phyloP scores from a whole-genome alignment of 2,113 vertebrate species.

The Alosa alosa region DNA sequence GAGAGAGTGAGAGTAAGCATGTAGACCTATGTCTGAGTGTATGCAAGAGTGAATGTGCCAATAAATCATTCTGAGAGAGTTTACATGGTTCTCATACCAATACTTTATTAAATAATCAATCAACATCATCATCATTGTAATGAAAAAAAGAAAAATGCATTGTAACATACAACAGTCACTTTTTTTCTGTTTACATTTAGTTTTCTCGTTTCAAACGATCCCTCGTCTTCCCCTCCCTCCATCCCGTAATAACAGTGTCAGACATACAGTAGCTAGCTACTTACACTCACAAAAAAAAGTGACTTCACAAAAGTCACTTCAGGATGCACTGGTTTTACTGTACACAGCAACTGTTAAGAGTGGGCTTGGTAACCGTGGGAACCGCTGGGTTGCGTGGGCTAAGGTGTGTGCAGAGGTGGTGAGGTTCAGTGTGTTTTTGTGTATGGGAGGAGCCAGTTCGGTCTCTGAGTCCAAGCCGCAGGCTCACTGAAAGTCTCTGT shows the following conservation, averaged over 20 bases:
- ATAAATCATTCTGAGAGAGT: not conserved
- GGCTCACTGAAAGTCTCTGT: not conserved
- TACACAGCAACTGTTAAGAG: slow-evolving; percentile 26
- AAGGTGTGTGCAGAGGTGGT: not conserved
- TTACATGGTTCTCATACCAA: slow-evolving; percentile 48
- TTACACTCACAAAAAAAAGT: slow-evolving; percentile 20
- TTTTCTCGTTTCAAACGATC: slow-evolving; percentile 43
- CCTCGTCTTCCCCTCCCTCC: slow-evolving; percentile 45
- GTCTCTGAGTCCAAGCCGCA: not conserved
- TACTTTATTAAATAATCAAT: slow-evolving; percentile 73
- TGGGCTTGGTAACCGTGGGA: slow-evolving; percentile 42
- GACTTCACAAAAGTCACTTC: slow-evolving; percentile 55
- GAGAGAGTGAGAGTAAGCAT: not conserved
- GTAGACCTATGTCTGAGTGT: not conserved
- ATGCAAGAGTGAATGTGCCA: not conserved
- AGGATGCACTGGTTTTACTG: slow-evolving; percentile 36
- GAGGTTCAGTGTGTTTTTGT: not conserved
- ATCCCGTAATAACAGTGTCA: slow-evolving; percentile 47
- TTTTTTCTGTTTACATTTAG: slow-evolving; percentile 37
- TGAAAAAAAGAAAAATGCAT: slow-evolving; percentile 47
- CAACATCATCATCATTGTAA: slow-evolving; percentile 53
- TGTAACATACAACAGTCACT: slow-evolving; percentile 49
- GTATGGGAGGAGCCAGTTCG: not conserved
- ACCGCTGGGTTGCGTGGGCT: not conserved
- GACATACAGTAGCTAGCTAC: slow-evolving; percentile 19